Evolutionary conservation across 1,140 invertebrate genomes (phyloP).

Genomic region (Sycophaga agraensis): DNA sequence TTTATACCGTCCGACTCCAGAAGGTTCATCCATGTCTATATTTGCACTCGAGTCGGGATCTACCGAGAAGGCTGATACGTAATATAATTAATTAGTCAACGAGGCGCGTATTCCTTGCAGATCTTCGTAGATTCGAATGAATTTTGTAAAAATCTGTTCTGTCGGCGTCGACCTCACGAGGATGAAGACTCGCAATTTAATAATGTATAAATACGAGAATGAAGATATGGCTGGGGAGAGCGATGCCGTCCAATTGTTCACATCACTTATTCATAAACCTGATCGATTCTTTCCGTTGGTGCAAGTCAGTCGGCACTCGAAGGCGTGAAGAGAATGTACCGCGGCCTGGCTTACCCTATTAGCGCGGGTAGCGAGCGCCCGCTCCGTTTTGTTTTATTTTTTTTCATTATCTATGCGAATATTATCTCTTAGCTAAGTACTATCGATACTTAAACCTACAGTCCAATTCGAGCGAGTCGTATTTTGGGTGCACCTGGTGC

Average conservation of each 20-base stretch:
- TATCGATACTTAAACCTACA: too few species aligned
- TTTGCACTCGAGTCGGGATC: not conserved
- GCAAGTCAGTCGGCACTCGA: not conserved
- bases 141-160: not conserved
- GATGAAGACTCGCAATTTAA: not conserved
- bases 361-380: too few species aligned
- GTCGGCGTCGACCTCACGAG: too few species aligned
- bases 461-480: too few species aligned
- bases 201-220: constrained; percentile 9
- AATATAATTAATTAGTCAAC: not conserved
- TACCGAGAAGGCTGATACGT: not conserved
- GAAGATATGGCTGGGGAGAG: too few species aligned
- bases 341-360: too few species aligned
- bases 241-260: constrained; percentile 15
- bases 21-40: not conserved
- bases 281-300: not conserved
- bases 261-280: not conserved
- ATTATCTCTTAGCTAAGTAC: too few species aligned
- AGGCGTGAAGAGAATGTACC: too few species aligned
- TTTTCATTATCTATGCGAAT: too few species aligned
- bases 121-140: not conserved
- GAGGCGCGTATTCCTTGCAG: too few species aligned
- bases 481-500: not conserved
- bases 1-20: not conserved
- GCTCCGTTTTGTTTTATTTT: too few species aligned